Base-by-base conservation (phyloP, 2,113 vertebrate genomes). In the Channa argus region DNA sequence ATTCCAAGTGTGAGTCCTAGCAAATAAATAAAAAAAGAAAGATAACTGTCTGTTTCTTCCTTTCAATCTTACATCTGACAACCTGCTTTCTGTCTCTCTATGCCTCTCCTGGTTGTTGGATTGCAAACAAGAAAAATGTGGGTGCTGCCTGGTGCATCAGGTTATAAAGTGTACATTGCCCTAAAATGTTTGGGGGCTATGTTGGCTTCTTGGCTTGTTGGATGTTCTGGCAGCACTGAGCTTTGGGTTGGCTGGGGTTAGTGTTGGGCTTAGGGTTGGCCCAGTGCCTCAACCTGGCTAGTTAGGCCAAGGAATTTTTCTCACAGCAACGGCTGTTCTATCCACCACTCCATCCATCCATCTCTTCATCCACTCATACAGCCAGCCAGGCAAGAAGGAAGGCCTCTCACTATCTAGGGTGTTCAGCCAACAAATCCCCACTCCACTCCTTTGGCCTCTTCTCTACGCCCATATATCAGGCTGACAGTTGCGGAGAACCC, bases 231-330 rank as follows among this genome's bases (percentile, higher is more conserved):
- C 82, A 64, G 10, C 65, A 67, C 14, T 49, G 4, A 39, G 82
- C 82, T 72, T 80, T 74, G 70, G 70, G 64, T 79, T 80, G 80
- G 80, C 78, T 13, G 9, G 47, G 53, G 45, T 76, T 64, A 65
- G 58, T 63, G 71, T 63, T 68, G 79, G 79, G 79, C 65, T 89
- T 62, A 47, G 45, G 59, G 49, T 77, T 88, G 90, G 86, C 83
- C 38, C 34, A 2, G n/a, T 24, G 77, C 85, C 85, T 78, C 73
- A 75, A 89, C 71, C 65, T 82, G 74, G 52, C 73, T 62, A 77
- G 81, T 63, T 37, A 66, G 53, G 85, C 91, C 78, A 90, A 86
- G 80, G 54, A 85, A 77, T 89, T 85, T 88, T 88, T 89, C 85
- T 81, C 86, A 87, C 86, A 87, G 73, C 78, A 82, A 74, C 45